These are phyloP conservation scores for Paguma larvata DNA, from an alignment of 2,797 vertebrate genomes.

Conservation along the genomic window DNA sequence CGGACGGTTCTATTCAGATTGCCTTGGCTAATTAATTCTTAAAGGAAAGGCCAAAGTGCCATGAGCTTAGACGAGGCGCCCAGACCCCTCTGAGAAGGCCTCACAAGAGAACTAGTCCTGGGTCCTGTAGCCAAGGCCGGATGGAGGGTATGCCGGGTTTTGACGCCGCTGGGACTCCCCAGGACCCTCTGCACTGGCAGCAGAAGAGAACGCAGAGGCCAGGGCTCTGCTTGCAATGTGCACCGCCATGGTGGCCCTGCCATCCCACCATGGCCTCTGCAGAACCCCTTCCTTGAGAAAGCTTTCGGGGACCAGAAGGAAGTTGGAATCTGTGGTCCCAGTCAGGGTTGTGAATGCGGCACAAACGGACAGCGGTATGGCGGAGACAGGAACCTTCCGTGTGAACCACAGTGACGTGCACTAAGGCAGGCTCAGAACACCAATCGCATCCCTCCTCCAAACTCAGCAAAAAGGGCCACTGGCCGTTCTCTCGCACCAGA, in stretches of 20 bases:
- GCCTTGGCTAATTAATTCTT: background rate
- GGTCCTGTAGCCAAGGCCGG: background rate
- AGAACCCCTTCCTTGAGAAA: background rate
- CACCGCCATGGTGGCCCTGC: rapidly evolving
- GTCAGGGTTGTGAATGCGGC: background rate
- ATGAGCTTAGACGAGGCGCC: rapidly evolving
- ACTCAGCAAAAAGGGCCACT: background rate
- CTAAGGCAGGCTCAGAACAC: background rate
- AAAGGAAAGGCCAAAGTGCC: background rate
- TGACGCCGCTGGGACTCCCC: background rate
- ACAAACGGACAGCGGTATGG: rapidly evolving
- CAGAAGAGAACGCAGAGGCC: rapidly evolving
- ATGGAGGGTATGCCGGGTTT: background rate
- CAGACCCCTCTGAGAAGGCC: background rate
- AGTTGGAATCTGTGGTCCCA: background rate
- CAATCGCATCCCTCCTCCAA: background rate
- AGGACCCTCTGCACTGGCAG: rapidly evolving
- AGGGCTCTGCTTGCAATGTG: background rate
- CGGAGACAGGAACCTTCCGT: rapidly evolving
- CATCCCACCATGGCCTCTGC: background rate
- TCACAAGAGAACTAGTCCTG: background rate
- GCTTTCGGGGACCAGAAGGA: background rate
- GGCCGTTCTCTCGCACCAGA: background rate
- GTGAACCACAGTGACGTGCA: rapidly evolving
- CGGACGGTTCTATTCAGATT: background rate